Base-by-base conservation (phyloP, 2,888 invertebrate species). In the Troglohyphantes excavatus region DNA sequence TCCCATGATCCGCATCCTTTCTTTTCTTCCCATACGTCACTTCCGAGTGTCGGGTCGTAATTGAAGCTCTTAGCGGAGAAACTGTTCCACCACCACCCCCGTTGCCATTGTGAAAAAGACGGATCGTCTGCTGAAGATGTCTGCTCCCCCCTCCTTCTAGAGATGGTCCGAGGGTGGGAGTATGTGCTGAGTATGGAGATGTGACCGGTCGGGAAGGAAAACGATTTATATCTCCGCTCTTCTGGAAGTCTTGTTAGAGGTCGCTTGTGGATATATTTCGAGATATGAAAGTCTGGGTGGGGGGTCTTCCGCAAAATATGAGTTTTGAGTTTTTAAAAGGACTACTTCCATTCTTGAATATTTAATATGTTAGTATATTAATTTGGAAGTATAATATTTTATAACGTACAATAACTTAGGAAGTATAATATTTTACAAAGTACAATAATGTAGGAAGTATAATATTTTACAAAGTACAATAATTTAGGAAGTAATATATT, bases 21-120 rank as follows among this genome's bases (percentile, higher is more conserved):
- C 61, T 61, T 61, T 19, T 26, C 26, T 46, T 65, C 39, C 39
- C 70, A 61, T 72, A 63, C 83, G 83, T 83, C 83, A 83, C 83
- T 83, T 73, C 72, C 73, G 73, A 73, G 73, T 73, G 65, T 73
- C 73, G 73, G 61, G 23, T 33, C 83, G 83, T 83, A 83, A 83
- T 83, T 83, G 83, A 83, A 73, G 83, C 83, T 83, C 83, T 83
- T 83, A 83, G 83, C 73, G 33, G 72, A 70, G 82, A 82, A 82
- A 82, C 82, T 59, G 82, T 39, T 21, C 70, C 29, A 3, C 46
- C 26, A 23, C 65, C 65, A 63, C n/a, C n/a, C n/a, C 53, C 73
- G 39, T 43, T 29, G 27, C 68, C 81, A 65, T 81, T 73, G 83
- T 83, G 83, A 83, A 83, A 73, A 83, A 83, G 83, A 83, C 65